Percentiles rank a stretch among this genome's conserved stretches.
Evolutionary conservation across 2,797 vertebrate species (phyloP).

Genomic region (Cottoperca gobio): DNA sequence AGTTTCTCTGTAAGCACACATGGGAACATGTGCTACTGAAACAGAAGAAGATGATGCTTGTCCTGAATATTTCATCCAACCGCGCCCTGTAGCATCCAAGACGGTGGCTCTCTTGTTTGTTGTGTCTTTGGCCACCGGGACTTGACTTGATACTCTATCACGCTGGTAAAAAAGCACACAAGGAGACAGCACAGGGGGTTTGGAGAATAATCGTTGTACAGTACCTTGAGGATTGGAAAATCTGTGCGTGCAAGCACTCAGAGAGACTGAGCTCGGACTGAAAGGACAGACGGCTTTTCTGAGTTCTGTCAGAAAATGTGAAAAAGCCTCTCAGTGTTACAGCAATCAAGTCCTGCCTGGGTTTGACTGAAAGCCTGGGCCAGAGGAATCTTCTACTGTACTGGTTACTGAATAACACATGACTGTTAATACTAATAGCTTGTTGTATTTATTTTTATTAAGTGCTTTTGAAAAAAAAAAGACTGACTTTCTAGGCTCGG

Average conservation of each 20-base stretch:
- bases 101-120: conserved; percentile 69
- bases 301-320: conserved; percentile 93
- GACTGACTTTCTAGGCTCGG: conserved; percentile 88
- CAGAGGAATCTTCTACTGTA: conserved; percentile 89
- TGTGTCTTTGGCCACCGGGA: conserved; percentile 58
- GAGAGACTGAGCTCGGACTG: conserved; percentile 85
- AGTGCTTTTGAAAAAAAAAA: conserved; percentile 90
- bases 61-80: conserved; percentile 70
- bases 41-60: conserved; percentile 68
- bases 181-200: conserved; percentile 37
- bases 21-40: conserved; percentile 85
- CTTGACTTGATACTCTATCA: conserved; percentile 65
- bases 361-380: conserved; percentile 67
- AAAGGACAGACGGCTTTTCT: conserved; percentile 83
- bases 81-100: conserved; percentile 78
- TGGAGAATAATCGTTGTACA: conserved; percentile 77
- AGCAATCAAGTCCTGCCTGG: conserved; percentile 88
- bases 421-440: conserved; percentile 98
- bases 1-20: conserved; percentile 84
- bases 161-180: conserved; percentile 92
- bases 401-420: conserved; percentile 94
- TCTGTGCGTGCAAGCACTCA: conserved; percentile 58
- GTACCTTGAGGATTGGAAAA: conserved; percentile 69
- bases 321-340: conserved; percentile 96
- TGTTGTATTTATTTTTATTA: conserved; percentile 99